These are phyloP conservation scores for Drosophila atroscutellata DNA, from an alignment of 2,888 invertebrate species.

Conservation along the genomic window DNA sequence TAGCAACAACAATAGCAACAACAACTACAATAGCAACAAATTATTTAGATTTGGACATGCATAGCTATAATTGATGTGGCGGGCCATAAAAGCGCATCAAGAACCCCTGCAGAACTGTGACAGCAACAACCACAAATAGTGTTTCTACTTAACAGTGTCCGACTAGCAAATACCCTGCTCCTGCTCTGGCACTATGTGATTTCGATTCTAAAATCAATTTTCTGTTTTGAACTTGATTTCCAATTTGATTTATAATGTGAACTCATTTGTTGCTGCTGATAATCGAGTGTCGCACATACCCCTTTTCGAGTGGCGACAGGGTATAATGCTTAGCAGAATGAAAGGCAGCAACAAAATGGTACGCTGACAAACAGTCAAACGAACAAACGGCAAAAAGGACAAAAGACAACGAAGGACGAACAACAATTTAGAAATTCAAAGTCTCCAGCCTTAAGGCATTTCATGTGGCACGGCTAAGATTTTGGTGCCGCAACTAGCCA, in stretches of 20 bases:
- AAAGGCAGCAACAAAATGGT: slow-evolving; percentile 15
- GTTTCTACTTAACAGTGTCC: neutral
- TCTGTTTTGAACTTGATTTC: neutral
- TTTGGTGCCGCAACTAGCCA: slow-evolving; percentile 57
- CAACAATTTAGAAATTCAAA: slow-evolving; percentile 62
- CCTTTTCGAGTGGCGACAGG: neutral
- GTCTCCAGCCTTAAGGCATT: slow-evolving; percentile 49
- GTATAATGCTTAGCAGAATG: neutral
- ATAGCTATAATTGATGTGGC: slow-evolving; percentile 58
- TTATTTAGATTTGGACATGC: slow-evolving; percentile 53
- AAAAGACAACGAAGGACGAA: slow-evolving; percentile 59
- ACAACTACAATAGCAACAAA: slow-evolving; percentile 19
- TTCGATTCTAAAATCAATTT: neutral
- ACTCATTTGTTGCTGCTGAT: too few species aligned
- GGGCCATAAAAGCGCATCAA: slow-evolving; percentile 63
- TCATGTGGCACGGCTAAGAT: slow-evolving; percentile 76
- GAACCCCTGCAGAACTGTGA: slow-evolving; percentile 4
- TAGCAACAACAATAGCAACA: slow-evolving; percentile 18
- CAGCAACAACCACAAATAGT: slow-evolving; percentile 19
- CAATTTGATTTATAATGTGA: neutral
- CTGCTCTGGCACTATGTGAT: neutral
- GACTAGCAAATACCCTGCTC: neutral
- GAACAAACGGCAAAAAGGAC: slow-evolving; percentile 8
- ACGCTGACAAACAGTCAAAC: slow-evolving; percentile 5
- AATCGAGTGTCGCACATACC: neutral